A percentile compares a stretch with the other conserved stretches of the same genome.
These are phyloP conservation scores for Lamprologus ornatipinnis DNA, from an alignment of 2,113 vertebrate species.

Conservation along the genomic window DNA sequence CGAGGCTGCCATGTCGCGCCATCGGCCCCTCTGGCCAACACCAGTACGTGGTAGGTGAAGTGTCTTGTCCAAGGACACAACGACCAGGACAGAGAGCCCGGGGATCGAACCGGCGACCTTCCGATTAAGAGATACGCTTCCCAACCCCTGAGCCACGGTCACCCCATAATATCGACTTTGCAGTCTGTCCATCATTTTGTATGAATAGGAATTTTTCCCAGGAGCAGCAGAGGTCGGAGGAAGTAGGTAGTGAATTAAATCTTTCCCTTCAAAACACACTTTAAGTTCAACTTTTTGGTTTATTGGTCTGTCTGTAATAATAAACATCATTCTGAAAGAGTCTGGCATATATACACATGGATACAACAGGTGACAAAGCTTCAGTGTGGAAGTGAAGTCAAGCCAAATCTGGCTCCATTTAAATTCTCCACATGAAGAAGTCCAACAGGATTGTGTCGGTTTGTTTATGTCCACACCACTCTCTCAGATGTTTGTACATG, in stretches of 20 bases:
- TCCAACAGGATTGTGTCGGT: not conserved
- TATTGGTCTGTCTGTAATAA: not conserved
- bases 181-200: not conserved
- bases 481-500: not conserved
- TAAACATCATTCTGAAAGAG: not conserved
- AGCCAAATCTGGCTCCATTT: not conserved
- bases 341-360: not conserved
- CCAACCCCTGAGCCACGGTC: too few species aligned
- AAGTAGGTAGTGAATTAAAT: not conserved
- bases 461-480: not conserved
- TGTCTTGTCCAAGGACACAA: too few species aligned
- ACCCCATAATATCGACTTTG: not conserved
- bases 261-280: not conserved
- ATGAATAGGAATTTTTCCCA: not conserved
- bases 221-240: not conserved
- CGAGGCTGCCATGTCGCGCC: too few species aligned
- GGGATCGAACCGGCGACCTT: too few species aligned
- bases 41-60: too few species aligned
- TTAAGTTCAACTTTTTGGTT: not conserved
- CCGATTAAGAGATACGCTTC: too few species aligned
- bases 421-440: not conserved
- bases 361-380: not conserved
- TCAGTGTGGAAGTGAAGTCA: not conserved
- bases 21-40: too few species aligned
- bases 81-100: too few species aligned